Conservation (phyloP, 2,797 vertebrate species). For the Schizopygopsis pylzovi region DNA sequence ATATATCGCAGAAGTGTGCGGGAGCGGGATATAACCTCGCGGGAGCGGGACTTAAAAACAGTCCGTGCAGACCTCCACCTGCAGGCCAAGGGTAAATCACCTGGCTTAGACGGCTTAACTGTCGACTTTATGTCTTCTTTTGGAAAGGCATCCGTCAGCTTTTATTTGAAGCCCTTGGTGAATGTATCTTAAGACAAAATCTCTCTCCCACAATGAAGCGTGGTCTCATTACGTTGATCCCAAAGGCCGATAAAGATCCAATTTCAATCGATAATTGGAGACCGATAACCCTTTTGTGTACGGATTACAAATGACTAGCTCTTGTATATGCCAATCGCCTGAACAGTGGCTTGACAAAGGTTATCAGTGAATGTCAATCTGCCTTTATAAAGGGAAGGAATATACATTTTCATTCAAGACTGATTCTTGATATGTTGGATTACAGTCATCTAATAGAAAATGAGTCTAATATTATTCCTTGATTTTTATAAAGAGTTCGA, state of each 20-base stretch:
- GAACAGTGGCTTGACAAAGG: too few species aligned
- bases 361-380: constrained; percentile 23
- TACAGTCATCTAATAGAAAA: constrained; percentile 8
- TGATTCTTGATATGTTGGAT: constrained; percentile 25
- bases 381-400: constrained; percentile 28
- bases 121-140: not conserved
- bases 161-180: constrained; percentile 5
- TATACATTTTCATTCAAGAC: constrained; percentile 2
- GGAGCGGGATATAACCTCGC: too few species aligned
- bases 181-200: constrained; percentile 5
- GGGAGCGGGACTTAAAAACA: too few species aligned
- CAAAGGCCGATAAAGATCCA: constrained; percentile 11
- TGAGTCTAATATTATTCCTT: constrained; percentile 12
- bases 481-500: constrained; percentile 28
- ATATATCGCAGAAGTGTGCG: too few species aligned
- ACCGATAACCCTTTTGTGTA: constrained; percentile 1
- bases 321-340: too few species aligned
- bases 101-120: constrained; percentile 21
- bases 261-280: constrained; percentile 8
- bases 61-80: too few species aligned
- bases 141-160: constrained; percentile 17
- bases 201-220: not conserved
- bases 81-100: constrained; percentile 18
- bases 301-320: constrained; percentile 51
- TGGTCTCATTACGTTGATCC: constrained; percentile 12